Percentiles rank a stretch among this genome's conserved stretches.
Conservation (phyloP, 2,113 vertebrate genomes). For the Bombycilla garrulus region DNA sequence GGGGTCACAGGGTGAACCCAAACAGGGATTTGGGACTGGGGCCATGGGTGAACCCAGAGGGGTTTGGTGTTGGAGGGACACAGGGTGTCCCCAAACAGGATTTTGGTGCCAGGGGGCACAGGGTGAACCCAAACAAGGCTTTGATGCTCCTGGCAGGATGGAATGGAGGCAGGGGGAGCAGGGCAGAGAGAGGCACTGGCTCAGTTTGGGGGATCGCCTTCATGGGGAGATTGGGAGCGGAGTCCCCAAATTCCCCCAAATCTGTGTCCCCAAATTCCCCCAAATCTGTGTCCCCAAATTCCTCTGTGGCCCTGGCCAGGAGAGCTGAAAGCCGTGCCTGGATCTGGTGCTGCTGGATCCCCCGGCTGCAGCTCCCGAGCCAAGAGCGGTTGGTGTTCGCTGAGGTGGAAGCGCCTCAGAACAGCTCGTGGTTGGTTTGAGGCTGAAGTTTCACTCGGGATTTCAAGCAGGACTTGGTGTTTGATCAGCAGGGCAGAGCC, state of each 20-base stretch:
- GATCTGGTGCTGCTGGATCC: neutral
- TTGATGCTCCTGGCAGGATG: neutral
- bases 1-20: fast-evolving
- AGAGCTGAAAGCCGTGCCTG: neutral
- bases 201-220: neutral
- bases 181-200: neutral
- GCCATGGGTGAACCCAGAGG: too few species aligned
- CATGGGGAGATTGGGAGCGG: fast-evolving
- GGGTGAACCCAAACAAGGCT: neutral
- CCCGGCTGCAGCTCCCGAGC: neutral
- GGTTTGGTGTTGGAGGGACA: too few species aligned
- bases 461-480: neutral
- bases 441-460: neutral
- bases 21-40: neutral
- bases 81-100: neutral
- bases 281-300: neutral
- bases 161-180: fast-evolving
- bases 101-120: neutral
- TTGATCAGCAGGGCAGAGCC: neutral
- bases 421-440: neutral
- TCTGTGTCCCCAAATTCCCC: neutral
- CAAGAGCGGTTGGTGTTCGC: neutral
- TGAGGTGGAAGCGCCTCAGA: neutral
- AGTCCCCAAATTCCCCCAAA: too few species aligned
- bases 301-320: neutral